phyloP scores from a whole-genome alignment of 1,140 invertebrate genomes.

The Wasmannia auropunctata region DNA sequence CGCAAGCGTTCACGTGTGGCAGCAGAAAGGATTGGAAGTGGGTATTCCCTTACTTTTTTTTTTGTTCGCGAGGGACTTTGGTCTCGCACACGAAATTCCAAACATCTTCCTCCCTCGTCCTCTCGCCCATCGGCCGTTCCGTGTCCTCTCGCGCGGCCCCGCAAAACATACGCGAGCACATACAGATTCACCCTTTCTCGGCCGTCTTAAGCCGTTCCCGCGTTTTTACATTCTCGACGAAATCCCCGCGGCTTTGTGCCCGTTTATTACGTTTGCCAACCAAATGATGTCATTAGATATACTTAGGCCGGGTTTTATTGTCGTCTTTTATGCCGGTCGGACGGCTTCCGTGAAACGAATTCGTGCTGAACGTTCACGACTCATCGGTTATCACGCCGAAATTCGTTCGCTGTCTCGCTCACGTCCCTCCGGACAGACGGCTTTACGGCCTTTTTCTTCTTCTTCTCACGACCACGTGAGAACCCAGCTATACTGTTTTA shows the following conservation, averaged over 20 bases:
- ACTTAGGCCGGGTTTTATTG: constrained; percentile 79
- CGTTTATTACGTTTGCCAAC: constrained; percentile 74
- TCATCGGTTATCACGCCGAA: constrained; percentile 72
- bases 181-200: constrained; percentile 37
- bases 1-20: constrained; percentile 53
- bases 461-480: constrained; percentile 24
- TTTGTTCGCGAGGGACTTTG: constrained; percentile 41
- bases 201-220: constrained; percentile 60
- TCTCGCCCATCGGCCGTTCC: background rate
- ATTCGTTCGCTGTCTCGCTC: constrained; percentile 53
- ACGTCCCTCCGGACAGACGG: background rate
- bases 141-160: background rate
- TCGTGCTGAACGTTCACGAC: constrained; percentile 57
- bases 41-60: constrained; percentile 55
- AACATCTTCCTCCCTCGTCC: constrained; percentile 29
- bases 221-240: constrained; percentile 75
- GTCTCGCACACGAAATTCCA: constrained; percentile 67
- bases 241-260: constrained; percentile 73
- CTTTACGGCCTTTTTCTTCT: constrained; percentile 45
- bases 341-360: constrained; percentile 72
- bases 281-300: constrained; percentile 82
- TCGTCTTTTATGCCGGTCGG: constrained; percentile 72
- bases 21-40: constrained; percentile 51
- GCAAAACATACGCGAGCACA: constrained; percentile 16
- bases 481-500: constrained; percentile 61